Conservation (phyloP, 2,113 vertebrate genomes). For the Oxyruncus cristatus region DNA sequence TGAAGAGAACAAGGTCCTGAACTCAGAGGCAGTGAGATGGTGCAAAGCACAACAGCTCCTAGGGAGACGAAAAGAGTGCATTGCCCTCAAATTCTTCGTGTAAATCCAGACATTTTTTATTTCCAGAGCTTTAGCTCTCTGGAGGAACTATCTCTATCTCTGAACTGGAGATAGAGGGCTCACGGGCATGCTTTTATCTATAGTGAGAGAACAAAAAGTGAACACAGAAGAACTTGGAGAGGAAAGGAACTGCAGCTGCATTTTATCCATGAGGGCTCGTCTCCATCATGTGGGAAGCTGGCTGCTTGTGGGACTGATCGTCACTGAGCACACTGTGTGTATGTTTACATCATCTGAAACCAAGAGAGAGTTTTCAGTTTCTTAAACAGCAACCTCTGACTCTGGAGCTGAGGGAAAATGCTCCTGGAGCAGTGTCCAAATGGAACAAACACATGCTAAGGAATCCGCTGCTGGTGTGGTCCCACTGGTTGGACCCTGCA, state of each 20-base stretch:
- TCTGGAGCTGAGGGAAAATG: not conserved
- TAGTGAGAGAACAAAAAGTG: not conserved
- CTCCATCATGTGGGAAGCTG: not conserved
- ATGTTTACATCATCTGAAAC: not conserved
- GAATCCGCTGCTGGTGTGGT: not conserved
- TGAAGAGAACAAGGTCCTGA: not conserved
- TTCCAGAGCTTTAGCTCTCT: not conserved
- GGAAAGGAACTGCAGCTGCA: not conserved
- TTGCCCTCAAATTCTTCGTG: not conserved
- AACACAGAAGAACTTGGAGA: not conserved
- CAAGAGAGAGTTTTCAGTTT: not conserved
- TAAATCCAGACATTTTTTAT: not conserved
- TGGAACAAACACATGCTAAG: not conserved
- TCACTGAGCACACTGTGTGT: not conserved
- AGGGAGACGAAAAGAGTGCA: not conserved
- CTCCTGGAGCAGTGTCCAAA: not conserved
- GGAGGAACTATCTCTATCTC: not conserved
- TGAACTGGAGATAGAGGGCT: not conserved
- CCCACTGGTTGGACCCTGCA: not conserved
- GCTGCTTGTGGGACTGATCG: fast-evolving
- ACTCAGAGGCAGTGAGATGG: not conserved
- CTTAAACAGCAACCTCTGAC: not conserved
- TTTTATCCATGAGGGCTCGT: not conserved
- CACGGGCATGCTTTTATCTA: not conserved
- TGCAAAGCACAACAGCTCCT: not conserved